Percentiles rank a stretch among this genome's conserved stretches.
Evolutionary conservation across 2,113 vertebrate genomes (phyloP).

Genomic region (Pholis gunnellus): DNA sequence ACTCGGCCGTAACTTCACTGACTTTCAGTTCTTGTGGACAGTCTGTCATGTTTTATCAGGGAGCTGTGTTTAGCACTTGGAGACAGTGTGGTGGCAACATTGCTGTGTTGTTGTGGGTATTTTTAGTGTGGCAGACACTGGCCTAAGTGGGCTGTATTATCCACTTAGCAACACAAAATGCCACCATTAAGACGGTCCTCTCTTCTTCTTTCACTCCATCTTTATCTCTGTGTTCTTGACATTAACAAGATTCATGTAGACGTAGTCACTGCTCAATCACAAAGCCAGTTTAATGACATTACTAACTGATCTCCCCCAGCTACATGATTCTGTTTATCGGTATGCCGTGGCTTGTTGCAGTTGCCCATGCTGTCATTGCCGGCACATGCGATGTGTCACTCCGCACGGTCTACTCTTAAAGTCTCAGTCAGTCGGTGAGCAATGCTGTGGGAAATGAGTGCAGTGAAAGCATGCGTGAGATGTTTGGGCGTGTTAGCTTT

Average conservation of each 20-base stretch:
- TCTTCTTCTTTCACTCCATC: neutral
- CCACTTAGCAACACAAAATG: constrained; percentile 45
- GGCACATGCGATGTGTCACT: constrained; percentile 71
- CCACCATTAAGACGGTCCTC: neutral
- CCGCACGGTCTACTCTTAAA: constrained; percentile 43
- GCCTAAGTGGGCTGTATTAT: constrained; percentile 51
- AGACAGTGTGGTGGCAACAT: constrained; percentile 60
- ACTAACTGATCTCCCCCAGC: constrained; percentile 30
- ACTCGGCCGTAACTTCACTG: constrained; percentile 15
- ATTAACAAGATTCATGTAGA: neutral
- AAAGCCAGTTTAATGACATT: constrained; percentile 36
- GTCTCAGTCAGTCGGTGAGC: constrained; percentile 57
- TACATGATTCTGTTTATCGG: constrained; percentile 41
- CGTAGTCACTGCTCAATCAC: constrained; percentile 25
- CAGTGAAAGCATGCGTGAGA: constrained; percentile 82
- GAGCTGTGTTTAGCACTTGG: constrained; percentile 46
- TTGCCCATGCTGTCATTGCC: constrained; percentile 54
- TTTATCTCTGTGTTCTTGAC: neutral
- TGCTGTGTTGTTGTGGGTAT: constrained; percentile 50
- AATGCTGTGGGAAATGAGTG: constrained; percentile 71
- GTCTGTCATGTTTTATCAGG: constrained; percentile 55
- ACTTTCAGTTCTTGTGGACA: constrained; percentile 51
- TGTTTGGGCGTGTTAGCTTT: constrained; percentile 78
- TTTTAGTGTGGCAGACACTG: constrained; percentile 47
- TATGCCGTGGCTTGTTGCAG: constrained; percentile 44